Evolutionary conservation across 2,888 invertebrate species (phyloP).

Genomic region (Orgyia antiqua): DNA sequence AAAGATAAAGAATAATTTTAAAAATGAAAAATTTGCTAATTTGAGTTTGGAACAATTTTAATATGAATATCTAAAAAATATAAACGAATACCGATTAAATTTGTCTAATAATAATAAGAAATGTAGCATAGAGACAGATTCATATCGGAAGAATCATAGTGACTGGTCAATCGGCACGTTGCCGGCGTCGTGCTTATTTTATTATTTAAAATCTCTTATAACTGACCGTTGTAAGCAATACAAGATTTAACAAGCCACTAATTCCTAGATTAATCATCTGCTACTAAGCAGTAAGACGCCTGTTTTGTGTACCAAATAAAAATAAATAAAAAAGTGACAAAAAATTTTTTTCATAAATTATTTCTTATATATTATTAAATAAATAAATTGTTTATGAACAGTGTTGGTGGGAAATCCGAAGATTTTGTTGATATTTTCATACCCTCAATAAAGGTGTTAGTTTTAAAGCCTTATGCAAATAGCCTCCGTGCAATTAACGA

Average conservation of each 20-base stretch:
- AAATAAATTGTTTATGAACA: constrained; percentile 41
- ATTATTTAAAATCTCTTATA: neutral
- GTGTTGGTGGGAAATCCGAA: constrained; percentile 62
- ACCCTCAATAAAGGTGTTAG: constrained; percentile 53
- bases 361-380: too few relatives aligned
- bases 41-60: too few relatives aligned
- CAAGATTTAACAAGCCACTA: constrained; percentile 12
- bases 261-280: constrained; percentile 36
- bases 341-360: too few relatives aligned
- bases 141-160: constrained; percentile 14
- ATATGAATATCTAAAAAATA: too few relatives aligned
- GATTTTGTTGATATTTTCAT: constrained; percentile 44
- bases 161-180: constrained; percentile 10
- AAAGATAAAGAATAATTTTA: too few relatives aligned
- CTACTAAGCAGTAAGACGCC: constrained; percentile 27
- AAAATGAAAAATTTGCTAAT: too few relatives aligned
- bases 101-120: constrained; percentile 16
- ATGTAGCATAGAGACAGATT: constrained; percentile 14
- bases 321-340: neutral
- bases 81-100: too few relatives aligned
- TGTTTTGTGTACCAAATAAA: constrained; percentile 24
- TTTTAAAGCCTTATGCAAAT: constrained; percentile 49
- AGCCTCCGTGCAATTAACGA: constrained; percentile 39
- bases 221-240: neutral
- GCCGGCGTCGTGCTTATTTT: constrained; percentile 10